Base-by-base conservation (phyloP, 2,797 vertebrate genomes). In the Muscicapa striata region DNA sequence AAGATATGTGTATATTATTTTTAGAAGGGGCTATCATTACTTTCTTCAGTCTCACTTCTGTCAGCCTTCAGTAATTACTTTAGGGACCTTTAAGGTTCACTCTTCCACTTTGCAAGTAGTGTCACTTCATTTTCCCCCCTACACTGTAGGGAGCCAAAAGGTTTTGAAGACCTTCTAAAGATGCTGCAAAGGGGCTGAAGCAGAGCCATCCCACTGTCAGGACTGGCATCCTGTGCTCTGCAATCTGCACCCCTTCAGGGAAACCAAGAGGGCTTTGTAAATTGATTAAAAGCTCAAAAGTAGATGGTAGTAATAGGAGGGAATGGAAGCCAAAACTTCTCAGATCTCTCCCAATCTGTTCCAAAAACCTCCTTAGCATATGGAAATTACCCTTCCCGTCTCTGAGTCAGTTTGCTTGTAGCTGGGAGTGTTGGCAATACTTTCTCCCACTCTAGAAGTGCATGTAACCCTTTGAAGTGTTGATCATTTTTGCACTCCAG, bases 351-450 rank as follows among this genome's bases (percentile, higher is more conserved):
- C 38, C 84, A 89, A 6, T 80, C 87, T 94, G 81, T 87, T 94
- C 78, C 84, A 93, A 84, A 93, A 93, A 40, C 24, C 1, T 10
- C 75, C 84, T 87, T 77, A 94, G 70, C 78, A 76, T 92, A 93
- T 89, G 88, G 77, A 95, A 95, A 92, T 93, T 89, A 92, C 54
- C 64, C 57, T 94, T 90, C 45, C 12, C 30, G 21, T 80, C 76
- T 93, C 86, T 92, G 70, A 93, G 78, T 90, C 78, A 93, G 58
- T 96, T 93, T 90, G 59, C 91, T 96, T 76, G 66, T 88, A 94
- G 73, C 67, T 87, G 74, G 66, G 68, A 82, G 52, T 57, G 57
- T 90, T 89, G 67, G 64, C 21, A 87, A 83, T 89, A 58, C 49
- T 64, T 79, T 52, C 58, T 59, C 41, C 87, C 36, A 38, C 46